Base-by-base conservation (phyloP, 2,888 invertebrate species). In the Spialia ferax region DNA sequence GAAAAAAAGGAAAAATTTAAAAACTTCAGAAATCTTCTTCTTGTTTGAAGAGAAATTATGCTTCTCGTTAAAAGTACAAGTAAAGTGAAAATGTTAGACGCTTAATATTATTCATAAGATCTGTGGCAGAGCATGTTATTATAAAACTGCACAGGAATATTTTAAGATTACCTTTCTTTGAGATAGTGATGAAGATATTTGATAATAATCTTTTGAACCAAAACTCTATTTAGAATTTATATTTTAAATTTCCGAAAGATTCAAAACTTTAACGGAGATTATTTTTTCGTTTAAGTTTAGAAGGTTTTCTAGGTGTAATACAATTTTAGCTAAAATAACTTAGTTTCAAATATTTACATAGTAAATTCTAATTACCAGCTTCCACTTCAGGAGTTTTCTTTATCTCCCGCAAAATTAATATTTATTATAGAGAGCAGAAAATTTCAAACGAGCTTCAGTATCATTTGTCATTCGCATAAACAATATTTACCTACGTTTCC, bases 401-500 rank as follows among this genome's bases (percentile, higher is more conserved):
- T n/a, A 52, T 52, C 23, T 52, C 52, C 23, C 18, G 5, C 52
- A 52, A 23, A 22, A 20, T 48, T 48, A 20, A 48, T 23, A 22
- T 52, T 52, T 23, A 22, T 52, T 52, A 52, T 5, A 52, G 13
- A n/a, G 52, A 52, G 22, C 22, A 6, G 23, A 23, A 23, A 23
- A 54, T 29, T 26, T 15, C n/a, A 54, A 66, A 45, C 50, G 20
- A 52, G 26, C 20, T 59, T 60, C 23, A 11, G 15, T 11, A 23
- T 32, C 15, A 56, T 79, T 81, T 79, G 77, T 81, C 79, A 79
- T 77, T 75, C 61, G 70, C 73, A 73, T 74, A 69, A 81, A 77
- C 79, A 79, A 79, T 81, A 83, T 83, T 83, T 82, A 79, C 77
- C 64, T 70, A 75, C 76, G 75, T 78, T 81, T 80, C 79, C 78